Base-by-base conservation (phyloP, 2,888 invertebrate genomes). In the Caenorhabditis wallacei region DNA sequence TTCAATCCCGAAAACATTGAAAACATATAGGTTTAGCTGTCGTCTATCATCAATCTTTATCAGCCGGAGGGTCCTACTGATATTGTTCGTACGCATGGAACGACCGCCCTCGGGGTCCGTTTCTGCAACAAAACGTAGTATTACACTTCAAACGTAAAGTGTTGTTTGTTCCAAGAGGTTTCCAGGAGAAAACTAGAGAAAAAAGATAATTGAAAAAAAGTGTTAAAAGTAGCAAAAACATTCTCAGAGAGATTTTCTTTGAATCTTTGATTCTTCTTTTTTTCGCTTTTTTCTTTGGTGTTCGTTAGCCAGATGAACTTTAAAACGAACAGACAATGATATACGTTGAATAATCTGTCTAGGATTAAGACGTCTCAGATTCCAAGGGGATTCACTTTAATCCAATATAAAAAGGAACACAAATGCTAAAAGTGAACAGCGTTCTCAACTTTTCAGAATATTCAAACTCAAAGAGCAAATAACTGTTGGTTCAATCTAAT, bases 21-120 rank as follows among this genome's bases (percentile, higher is more conserved):
- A 68, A 76, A 69, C 78, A 78, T 63, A 78, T 78, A 78, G 78
- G 51, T 63, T 66, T 16, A 78, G 43, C 30, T 51, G 75, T 48
- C 57, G 43, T 59, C 26, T 63, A 53, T 54, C 78, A 78, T 78
- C 69, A 69, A 69, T 78, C 78, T 78, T 78, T 78, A 78, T 78
- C 78, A 69, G 59, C 13, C n/a, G 37, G 22, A 20, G 40, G 22
- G 16, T 24, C 61, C 48, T 16, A 22, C 7, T 11, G 24, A n/a
- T 43, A 13, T 51, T 53, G 61, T 63, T 72, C 61, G 22, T 35
- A 24, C 35, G 37, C 40, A 37, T 66, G 75, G 78, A 78, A 78
- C 78, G 78, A 63, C 69, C 78, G 78, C 68, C 78, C 61, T 46
- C 61, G 59, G 69, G 68, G 76, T 48, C 68, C 75, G 56, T 13